phyloP scores from a whole-genome alignment of 1,140 invertebrate species.

The Diorhabda sublineata region DNA sequence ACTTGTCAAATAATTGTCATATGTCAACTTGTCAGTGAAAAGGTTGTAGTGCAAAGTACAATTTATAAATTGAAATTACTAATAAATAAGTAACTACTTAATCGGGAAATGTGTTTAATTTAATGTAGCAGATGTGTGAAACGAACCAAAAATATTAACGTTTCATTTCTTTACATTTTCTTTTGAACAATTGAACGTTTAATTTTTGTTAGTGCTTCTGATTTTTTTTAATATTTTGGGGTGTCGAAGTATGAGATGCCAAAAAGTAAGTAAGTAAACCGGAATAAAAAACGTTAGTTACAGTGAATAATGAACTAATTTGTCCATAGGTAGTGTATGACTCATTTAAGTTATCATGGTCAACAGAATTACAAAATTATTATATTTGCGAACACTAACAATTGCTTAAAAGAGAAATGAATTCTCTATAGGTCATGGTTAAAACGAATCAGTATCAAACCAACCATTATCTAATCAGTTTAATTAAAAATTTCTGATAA shows the following conservation, averaged over 20 bases:
- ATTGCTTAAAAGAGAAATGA: background rate
- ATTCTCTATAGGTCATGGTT: background rate
- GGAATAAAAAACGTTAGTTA: too few relatives aligned
- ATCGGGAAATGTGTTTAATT: background rate
- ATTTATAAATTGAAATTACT: background rate
- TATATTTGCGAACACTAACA: background rate
- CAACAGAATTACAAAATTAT: background rate
- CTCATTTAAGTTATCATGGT: slow-evolving; percentile 7
- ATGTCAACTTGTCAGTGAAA: background rate
- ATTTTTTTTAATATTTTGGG: slow-evolving; percentile 12
- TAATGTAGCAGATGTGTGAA: background rate
- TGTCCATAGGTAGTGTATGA: background rate
- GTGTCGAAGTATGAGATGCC: slow-evolving; percentile 31
- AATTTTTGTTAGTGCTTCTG: slow-evolving; percentile 4
- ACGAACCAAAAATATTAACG: background rate
- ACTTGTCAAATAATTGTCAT: background rate
- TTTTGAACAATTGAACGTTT: background rate
- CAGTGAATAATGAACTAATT: background rate
- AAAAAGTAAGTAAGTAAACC: slow-evolving; percentile 27
- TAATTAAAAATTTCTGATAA: background rate
- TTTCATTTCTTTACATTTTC: background rate
- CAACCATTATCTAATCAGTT: background rate
- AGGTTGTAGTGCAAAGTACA: slow-evolving; percentile 1
- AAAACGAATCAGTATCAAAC: background rate
- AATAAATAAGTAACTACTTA: background rate